Percentiles rank a stretch among this genome's conserved stretches.
phyloP scores from a whole-genome alignment of 2,888 invertebrate species.

The Melieria omissa region DNA sequence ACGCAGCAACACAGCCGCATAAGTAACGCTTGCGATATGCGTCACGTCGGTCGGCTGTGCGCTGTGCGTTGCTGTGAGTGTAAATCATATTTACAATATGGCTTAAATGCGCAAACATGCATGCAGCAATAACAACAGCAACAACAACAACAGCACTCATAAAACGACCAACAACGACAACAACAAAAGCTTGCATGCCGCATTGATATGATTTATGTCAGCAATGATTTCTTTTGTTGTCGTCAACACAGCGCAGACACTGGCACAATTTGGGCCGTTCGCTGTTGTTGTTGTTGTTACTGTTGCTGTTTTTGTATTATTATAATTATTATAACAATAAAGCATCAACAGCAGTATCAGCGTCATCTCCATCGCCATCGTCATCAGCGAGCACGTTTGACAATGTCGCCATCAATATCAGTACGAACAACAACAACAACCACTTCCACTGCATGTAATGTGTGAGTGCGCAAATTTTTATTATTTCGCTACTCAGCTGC shows the following conservation, averaged over 20 bases:
- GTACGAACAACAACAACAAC: too few species aligned
- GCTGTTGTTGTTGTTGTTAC: not conserved
- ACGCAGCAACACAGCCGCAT: too few species aligned
- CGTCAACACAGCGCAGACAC: not conserved
- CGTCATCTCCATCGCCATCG: too few species aligned
- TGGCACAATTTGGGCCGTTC: not conserved
- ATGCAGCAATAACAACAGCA: not conserved
- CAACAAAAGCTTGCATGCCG: not conserved
- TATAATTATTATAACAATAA: not conserved
- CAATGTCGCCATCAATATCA: too few species aligned
- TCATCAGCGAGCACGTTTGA: too few species aligned
- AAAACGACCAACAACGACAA: not conserved
- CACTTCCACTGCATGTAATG: too few species aligned
- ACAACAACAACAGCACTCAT: not conserved
- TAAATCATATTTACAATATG: not conserved
- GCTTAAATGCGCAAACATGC: too few species aligned
- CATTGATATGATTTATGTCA: constrained; percentile 11
- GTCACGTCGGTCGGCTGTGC: not conserved
- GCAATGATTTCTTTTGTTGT: constrained; percentile 14
- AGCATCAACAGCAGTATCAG: not conserved
- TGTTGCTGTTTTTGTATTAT: not conserved
- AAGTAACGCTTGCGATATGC: too few species aligned
- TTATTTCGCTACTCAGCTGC: too few species aligned
- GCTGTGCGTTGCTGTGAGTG: not conserved
- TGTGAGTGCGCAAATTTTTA: too few species aligned